Evolutionary conservation across 2,888 invertebrate species (phyloP).

Genomic region (Alitta virens): DNA sequence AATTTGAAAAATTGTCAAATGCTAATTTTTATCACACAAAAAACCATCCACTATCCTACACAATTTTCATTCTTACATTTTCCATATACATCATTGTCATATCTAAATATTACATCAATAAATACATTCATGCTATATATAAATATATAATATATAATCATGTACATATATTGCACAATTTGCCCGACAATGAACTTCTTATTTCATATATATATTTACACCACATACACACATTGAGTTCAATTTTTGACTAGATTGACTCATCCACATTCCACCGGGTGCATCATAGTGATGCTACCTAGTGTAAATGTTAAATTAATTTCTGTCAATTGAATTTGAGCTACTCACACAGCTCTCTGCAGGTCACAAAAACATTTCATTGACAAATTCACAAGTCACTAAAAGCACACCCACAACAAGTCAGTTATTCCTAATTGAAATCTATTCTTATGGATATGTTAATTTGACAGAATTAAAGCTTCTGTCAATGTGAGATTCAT

Average conservation of each 20-base stretch:
- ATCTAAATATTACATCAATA: no score
- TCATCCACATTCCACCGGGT: not conserved
- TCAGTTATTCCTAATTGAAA: not conserved
- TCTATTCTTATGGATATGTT: not conserved
- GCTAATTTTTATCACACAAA: no score
- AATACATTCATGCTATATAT: no score
- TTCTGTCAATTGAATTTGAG: not conserved
- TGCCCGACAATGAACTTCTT: no score
- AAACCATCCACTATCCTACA: no score
- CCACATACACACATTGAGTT: not conserved
- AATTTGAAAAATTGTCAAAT: no score
- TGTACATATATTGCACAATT: no score
- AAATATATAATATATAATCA: no score
- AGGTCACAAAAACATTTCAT: not conserved
- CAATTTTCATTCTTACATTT: no score
- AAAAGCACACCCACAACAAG: not conserved
- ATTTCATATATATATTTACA: no score
- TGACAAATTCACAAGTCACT: not conserved
- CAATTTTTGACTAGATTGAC: conserved; percentile 3
- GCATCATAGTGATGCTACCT: not conserved
- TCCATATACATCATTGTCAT: no score
- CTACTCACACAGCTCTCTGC: not conserved
- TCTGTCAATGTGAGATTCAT: not conserved
- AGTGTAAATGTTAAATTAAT: not conserved
- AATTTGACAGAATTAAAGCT: not conserved